These are phyloP conservation scores for Cremastinae sp. DNA, from an alignment of 2,888 invertebrate species.

Conservation along the genomic window DNA sequence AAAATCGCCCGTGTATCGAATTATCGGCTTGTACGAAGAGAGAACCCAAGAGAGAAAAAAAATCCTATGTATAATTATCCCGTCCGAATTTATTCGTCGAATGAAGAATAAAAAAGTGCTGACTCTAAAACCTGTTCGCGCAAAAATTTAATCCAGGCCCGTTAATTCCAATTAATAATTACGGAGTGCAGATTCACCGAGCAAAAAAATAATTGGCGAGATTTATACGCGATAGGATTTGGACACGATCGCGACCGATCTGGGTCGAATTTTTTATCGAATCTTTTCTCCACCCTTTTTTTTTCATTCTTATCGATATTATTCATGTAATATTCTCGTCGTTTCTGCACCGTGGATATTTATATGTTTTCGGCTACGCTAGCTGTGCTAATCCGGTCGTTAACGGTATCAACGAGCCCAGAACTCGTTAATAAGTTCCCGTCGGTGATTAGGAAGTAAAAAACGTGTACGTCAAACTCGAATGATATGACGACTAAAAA, in stretches of 20 bases:
- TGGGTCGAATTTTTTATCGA: conserved; percentile 12
- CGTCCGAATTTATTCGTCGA: conserved; percentile 20
- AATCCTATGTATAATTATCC: conserved; percentile 40
- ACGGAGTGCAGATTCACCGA: not conserved
- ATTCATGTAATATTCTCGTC: conserved; percentile 18
- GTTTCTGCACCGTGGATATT: conserved; percentile 15
- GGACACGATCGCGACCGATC: conserved; percentile 19
- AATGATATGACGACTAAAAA: not conserved
- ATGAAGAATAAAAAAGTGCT: conserved; percentile 27
- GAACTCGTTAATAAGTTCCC: conserved; percentile 48
- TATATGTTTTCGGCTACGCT: conserved; percentile 42
- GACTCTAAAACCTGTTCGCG: conserved; percentile 10
- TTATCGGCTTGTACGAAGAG: conserved; percentile 10
- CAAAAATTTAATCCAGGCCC: conserved; percentile 22
- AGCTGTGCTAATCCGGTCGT: conserved; percentile 57
- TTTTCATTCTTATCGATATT: not conserved
- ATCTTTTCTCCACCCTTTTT: conserved; percentile 19
- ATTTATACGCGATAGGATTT: conserved; percentile 29
- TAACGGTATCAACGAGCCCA: conserved; percentile 53
- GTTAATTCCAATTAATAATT: conserved; percentile 49
- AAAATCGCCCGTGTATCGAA: conserved; percentile 16
- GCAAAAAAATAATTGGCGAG: not conserved
- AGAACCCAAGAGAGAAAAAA: conserved; percentile 22
- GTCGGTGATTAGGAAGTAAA: conserved; percentile 15
- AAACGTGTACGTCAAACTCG: conserved; percentile 15